These are phyloP conservation scores for Apodemus agrarius DNA, from an alignment of 2,797 vertebrate genomes.

Conservation along the genomic window DNA sequence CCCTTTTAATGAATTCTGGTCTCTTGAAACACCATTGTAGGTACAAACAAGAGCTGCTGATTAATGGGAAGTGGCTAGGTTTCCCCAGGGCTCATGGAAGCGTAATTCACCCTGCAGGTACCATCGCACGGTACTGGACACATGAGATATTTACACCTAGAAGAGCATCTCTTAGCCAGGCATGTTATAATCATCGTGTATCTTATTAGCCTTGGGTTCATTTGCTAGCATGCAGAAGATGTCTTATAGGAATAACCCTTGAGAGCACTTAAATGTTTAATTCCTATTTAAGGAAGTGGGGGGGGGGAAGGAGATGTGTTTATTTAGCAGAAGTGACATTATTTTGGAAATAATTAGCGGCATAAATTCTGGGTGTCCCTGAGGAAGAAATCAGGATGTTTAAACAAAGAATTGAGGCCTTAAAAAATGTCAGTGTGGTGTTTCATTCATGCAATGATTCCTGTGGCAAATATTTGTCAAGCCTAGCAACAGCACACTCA, in stretches of 20 bases:
- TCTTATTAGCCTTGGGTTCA: conserved; percentile 66
- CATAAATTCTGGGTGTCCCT: conserved; percentile 53
- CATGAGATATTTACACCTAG: conserved; percentile 59
- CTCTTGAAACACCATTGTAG: conserved; percentile 14
- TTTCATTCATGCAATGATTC: conserved; percentile 40
- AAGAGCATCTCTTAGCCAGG: conserved; percentile 40
- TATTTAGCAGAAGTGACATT: conserved; percentile 73
- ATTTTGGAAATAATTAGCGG: conserved; percentile 71
- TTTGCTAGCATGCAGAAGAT: not conserved
- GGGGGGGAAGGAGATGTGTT: conserved; percentile 54
- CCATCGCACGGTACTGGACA: not conserved
- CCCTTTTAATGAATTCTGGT: conserved; percentile 56
- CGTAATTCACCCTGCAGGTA: conserved; percentile 51
- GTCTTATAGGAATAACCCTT: conserved; percentile 44
- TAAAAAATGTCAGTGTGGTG: conserved; percentile 11
- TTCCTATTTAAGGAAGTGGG: conserved; percentile 64
- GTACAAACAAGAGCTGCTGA: conserved; percentile 36
- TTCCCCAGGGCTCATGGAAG: conserved; percentile 48
- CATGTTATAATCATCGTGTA: conserved; percentile 49
- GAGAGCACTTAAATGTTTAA: conserved; percentile 59
- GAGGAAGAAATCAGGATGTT: conserved; percentile 66
- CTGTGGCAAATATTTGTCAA: not conserved
- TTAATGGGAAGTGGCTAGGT: conserved; percentile 62
- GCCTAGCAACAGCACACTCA: not conserved
- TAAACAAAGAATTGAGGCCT: conserved; percentile 73